Conservation (phyloP, 2,797 vertebrate genomes). For the Crocidura indochinensis region DNA sequence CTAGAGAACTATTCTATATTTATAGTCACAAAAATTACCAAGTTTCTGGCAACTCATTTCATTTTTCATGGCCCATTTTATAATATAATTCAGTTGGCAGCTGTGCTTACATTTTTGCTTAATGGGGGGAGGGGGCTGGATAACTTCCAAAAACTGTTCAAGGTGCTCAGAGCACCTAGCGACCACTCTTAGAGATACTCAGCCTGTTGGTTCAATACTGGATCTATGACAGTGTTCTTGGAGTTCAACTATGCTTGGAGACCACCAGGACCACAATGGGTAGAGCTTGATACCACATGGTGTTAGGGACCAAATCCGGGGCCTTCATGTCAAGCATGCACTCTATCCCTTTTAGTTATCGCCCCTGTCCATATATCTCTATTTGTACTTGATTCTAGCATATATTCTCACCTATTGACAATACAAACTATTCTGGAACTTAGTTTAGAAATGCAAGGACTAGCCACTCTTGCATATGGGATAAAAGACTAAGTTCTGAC, state of each 20-base stretch:
- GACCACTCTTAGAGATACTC: no score
- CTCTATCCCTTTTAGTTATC: no score
- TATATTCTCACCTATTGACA: constrained; percentile 5
- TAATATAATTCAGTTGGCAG: no score
- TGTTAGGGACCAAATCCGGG: no score
- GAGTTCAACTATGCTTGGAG: no score
- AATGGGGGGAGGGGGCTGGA: no score
- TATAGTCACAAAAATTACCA: constrained; percentile 18
- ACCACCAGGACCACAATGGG: no score
- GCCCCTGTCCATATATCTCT: not conserved
- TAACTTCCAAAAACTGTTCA: not conserved
- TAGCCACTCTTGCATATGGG: not conserved
- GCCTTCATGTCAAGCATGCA: no score
- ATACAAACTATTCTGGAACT: constrained; percentile 52
- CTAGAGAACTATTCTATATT: constrained; percentile 6
- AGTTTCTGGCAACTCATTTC: constrained; percentile 21
- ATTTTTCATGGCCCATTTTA: not conserved
- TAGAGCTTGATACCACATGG: no score
- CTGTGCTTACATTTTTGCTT: no score
- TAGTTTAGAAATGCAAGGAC: not conserved
- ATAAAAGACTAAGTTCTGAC: not conserved
- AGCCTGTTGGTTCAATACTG: no score
- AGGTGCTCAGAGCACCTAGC: not conserved
- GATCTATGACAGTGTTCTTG: no score
- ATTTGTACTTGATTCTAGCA: constrained; percentile 19